Evolutionary conservation across 2,797 vertebrate species (phyloP), one percentile per base, ranked within the genome.

Genomic region (Sebastes ruberrimus): DNA sequence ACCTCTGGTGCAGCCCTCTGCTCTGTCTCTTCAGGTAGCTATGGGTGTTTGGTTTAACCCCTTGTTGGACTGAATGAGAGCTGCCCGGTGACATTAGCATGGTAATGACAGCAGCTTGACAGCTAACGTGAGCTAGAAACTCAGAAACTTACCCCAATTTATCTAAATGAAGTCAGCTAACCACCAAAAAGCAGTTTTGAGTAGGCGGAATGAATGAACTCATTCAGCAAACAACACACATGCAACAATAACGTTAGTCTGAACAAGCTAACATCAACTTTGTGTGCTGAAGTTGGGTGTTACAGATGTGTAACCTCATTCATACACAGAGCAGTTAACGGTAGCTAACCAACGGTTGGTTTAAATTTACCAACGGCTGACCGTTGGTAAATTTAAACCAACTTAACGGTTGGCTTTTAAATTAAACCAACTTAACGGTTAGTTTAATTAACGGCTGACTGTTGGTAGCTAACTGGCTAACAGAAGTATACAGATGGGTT

Each of bases 81-180:
- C 61, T 70, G 56, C 59, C 28, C 42, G 63, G 25, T 75, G 82
- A 88, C 84, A 62, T 84, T 83, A 86, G 83, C 86, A 71, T 28
- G 22, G 16, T 76, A 84, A 75, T 78, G 82, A 88, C 89, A 90
- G 70, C 59, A 79, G 64, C 23, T 11, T 78, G 76, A 86, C 76
- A 87, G 69, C 18, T 63, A 33, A 55, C 4, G 20, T 28, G 30
- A 6, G 10, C 33, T n/a, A 10, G 23, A 0, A 32, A 0, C 0
- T 32, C 1, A 30, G 4, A 35, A 73, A 55, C 42, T 74, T 57
- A 9, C 8, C 9, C 13, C 30, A 66, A n/a, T 25, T 16, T 7
- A 57, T 11, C 42, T 23, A 62, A 20, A 71, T 5, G 8, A 20
- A 74, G 18, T 5, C 22, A 63, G 49, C 9, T 30, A 49, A 59